A percentile compares a stretch with the other conserved stretches of the same genome.
Conservation (phyloP, 2,113 vertebrate species). For the Hoplias malabaricus region DNA sequence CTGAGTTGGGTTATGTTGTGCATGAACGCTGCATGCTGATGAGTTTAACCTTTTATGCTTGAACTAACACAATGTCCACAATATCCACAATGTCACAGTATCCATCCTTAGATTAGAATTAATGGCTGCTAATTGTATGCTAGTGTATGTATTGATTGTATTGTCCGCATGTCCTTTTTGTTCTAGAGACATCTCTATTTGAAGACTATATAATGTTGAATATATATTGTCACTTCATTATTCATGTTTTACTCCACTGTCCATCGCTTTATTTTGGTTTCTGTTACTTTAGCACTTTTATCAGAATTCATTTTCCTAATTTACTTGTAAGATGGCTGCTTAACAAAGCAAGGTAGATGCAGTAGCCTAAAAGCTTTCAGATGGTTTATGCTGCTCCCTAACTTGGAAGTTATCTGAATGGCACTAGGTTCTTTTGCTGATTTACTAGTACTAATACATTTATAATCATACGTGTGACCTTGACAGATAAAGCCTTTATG, state of each 20-base stretch:
- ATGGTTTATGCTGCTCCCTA: neutral
- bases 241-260: neutral
- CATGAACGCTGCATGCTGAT: neutral
- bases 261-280: neutral
- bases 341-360: neutral
- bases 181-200: neutral
- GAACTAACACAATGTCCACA: neutral
- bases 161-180: neutral
- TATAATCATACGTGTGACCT: too few species aligned
- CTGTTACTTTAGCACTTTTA: neutral
- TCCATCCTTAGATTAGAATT: neutral
- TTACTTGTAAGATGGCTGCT: too few species aligned
- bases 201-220: neutral
- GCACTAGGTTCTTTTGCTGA: neutral
- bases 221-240: neutral
- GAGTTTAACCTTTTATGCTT: neutral
- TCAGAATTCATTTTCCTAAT: neutral
- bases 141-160: neutral
- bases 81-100: too few species aligned
- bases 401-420: neutral
- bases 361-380: neutral
- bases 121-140: neutral
- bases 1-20: neutral
- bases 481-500: too few species aligned
- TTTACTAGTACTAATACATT: neutral